Base-by-base conservation (phyloP, 2,797 vertebrate species). In the Chelonia mydas region DNA sequence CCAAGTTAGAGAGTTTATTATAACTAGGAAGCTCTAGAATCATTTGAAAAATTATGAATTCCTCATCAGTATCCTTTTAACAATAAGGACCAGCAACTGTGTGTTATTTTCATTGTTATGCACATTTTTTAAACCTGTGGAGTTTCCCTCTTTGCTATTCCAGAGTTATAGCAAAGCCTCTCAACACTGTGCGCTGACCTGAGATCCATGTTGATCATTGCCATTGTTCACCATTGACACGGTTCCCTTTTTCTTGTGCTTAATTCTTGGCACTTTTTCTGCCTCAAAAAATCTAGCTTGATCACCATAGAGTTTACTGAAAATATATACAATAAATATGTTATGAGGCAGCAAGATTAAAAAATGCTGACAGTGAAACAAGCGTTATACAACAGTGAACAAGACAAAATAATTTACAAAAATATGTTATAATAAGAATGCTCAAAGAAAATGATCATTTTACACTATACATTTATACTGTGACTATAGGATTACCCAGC, bases 171-270 rank as follows among this genome's bases (percentile, higher is more conserved):
- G 12, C 16, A 89, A 82, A 6, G 78, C 54, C 57, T 86, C 68
- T 55, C 83, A 81, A 47, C 15, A 11, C 28, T 55, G 54, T 61
- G 50, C 53, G 68, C 98, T 98, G 54, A 99, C 99, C 99, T 99
- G 99, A 94, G 99, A 99, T 83, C 99, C 99, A 87, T 99, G 99
- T 83, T 99, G 99, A 90, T 99, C 98, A 21, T 84, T 99, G 94
- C 99, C 99, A 79, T 99, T 99, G 98, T 99, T 99, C 97, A 99
- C 99, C 99, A 99, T 99, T 27, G 99, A 99, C 45, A 99, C 99
- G 0, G 99, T 99, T 82, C 99, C 99, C 87, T 98, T 99, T 97
- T 99, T 99, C 98, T 98, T 99, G 97, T 99, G 99, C 96, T 99
- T 99, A 97, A 99, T 99, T 95, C 99, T 99, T 0, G 99, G 99